Conservation (phyloP, 2,113 vertebrate species). For the Aix galericulata region DNA sequence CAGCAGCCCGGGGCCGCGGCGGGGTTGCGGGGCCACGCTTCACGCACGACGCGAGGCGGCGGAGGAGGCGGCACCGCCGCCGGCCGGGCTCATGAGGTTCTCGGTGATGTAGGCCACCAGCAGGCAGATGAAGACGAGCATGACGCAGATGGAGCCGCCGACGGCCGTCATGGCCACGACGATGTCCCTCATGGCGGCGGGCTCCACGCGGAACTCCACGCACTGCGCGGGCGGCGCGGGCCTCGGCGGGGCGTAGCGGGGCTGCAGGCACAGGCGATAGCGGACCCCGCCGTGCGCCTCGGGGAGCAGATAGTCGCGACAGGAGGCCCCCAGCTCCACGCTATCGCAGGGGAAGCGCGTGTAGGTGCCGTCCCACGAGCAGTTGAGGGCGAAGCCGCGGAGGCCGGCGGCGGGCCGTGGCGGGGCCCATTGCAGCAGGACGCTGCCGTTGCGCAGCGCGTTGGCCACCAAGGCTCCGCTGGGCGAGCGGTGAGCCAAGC, state of each 20-base stretch:
- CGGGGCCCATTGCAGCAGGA: conserved; percentile 89
- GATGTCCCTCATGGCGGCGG: conserved; percentile 92
- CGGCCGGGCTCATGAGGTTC: conserved; percentile 82
- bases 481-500: conserved; percentile 77
- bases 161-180: conserved; percentile 98
- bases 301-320: conserved; percentile 88
- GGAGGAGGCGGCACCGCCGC: neutral
- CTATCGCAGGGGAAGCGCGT: conserved; percentile 91
- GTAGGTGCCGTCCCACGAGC: conserved; percentile 95
- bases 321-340: conserved; percentile 86
- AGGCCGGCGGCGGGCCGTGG: conserved; percentile 48
- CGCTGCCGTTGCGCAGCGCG: conserved; percentile 89
- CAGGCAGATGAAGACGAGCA: conserved; percentile 97
- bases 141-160: conserved; percentile 96
- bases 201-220: conserved; percentile 88
- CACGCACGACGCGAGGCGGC: neutral
- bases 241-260: conserved; percentile 63
- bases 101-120: conserved; percentile 97
- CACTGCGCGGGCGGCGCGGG: conserved; percentile 76
- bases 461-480: conserved; percentile 83
- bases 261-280: conserved; percentile 90
- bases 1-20: no score
- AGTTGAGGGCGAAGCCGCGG: conserved; percentile 87
- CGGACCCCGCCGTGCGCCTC: conserved; percentile 91
- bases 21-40: no score